Percentiles rank a stretch among this genome's conserved stretches.
Evolutionary conservation across 2,888 invertebrate genomes (phyloP).

Genomic region (Cyclophora albipunctata): DNA sequence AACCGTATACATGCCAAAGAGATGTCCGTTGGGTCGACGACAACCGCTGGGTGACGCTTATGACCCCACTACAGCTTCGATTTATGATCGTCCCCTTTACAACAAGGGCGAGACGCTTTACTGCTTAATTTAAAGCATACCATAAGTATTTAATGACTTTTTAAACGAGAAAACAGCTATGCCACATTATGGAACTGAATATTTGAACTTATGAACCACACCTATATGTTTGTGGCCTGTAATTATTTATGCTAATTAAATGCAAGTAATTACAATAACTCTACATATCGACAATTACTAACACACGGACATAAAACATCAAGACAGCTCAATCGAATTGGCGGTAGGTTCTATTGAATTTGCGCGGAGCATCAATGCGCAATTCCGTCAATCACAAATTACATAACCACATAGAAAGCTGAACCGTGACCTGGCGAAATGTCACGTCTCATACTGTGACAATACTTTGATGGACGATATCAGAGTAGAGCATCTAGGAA

Average conservation of each 20-base stretch:
- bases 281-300: no score
- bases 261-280: no score
- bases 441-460: conserved; percentile 39
- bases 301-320: conserved; percentile 5
- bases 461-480: conserved; percentile 27
- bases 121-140: conserved; percentile 61
- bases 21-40: conserved; percentile 42
- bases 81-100: conserved; percentile 58
- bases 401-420: conserved; percentile 52
- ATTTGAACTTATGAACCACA: no score
- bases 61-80: conserved; percentile 54
- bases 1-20: conserved; percentile 60
- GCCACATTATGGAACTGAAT: no score
- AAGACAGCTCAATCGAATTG: conserved; percentile 48
- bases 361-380: conserved; percentile 16
- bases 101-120: conserved; percentile 58
- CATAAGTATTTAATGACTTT: conserved; percentile 7
- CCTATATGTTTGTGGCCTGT: no score
- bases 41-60: conserved; percentile 48
- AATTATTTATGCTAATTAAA: no score
- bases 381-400: conserved; percentile 55
- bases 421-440: conserved; percentile 35
- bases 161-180: no score
- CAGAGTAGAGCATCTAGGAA: conserved; percentile 23
- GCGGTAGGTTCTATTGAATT: conserved; percentile 31